Evolutionary conservation across 2,797 vertebrate genomes (phyloP), one percentile per base, ranked within the genome.

Genomic region (Toxotes lorentzi): DNA sequence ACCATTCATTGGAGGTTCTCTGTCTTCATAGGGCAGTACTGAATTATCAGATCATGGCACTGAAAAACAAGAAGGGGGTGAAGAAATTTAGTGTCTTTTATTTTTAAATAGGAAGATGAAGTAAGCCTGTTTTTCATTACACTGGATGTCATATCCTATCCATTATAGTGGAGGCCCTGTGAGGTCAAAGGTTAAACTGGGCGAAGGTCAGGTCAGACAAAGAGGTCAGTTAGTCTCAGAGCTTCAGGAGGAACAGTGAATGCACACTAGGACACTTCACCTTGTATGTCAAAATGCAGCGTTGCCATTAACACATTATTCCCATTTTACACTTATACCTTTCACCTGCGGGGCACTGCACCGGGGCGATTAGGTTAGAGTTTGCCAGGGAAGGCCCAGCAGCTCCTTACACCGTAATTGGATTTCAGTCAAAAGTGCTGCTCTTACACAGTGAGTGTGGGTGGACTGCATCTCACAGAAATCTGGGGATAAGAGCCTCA

Each of bases 401-500:
- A 79, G 64, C 86, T 83, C 81, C 77, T 83, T 57, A 14, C 51
- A 1, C 67, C 56, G 1, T 92, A 92, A 93, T 87, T 88, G 86
- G 89, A 91, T 92, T 90, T 66, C 1, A 35, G 70, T 84, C 68
- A 50, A 62, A 79, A 78, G 89, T 76, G 84, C 54, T 66, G 74
- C 82, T 32, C 50, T 69, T 56, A 70, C 54, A 60, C 58, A 62
- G 78, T 47, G 66, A 69, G 27, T 54, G 58, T 79, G 72, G 85
- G 72, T 67, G 69, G 86, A 79, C 66, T 21, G 23, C 4, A 41
- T 78, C 72, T 73, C 76, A 51, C 73, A 71, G 79, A 83, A 85
- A 88, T 84, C 87, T 87, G 70, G 60, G 70, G 86, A 90, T 93
- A 86, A 92, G 86, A 85, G 70, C 78, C 57, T 93, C 88, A 91